A percentile compares a stretch with the other conserved stretches of the same genome.
phyloP scores from a whole-genome alignment of 53 echinoderm and acorn worm genomes.

The Echinometra lucunter region DNA sequence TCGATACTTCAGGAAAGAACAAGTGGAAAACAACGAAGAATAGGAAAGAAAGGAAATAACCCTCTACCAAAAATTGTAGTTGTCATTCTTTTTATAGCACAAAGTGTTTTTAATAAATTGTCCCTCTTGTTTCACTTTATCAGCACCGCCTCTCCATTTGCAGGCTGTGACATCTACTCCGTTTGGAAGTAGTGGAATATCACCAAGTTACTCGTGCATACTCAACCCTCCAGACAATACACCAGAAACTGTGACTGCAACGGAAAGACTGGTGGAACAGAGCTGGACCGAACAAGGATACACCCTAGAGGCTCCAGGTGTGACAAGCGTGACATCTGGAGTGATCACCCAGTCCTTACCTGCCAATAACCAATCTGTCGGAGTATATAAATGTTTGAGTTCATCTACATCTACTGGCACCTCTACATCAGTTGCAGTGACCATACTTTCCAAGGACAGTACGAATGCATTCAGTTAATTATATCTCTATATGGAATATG shows the following conservation, averaged over 20 bases:
- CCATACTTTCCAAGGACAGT: neutral
- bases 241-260: neutral
- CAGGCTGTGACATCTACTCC: neutral
- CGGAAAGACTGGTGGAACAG: neutral
- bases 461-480: neutral
- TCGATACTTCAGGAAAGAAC: no score
- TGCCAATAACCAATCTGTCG: neutral
- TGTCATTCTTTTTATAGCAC: neutral
- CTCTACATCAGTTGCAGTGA: constrained; percentile 18
- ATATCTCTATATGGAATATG: neutral
- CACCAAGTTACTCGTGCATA: neutral
- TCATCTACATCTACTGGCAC: neutral
- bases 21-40: no score
- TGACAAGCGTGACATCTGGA: neutral
- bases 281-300: neutral
- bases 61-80: no score
- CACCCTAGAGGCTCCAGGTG: neutral
- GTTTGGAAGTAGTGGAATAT: neutral
- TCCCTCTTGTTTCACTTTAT: neutral
- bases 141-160: neutral
- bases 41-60: no score
- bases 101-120: neutral
- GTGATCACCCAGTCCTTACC: neutral
- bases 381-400: constrained; percentile 8
- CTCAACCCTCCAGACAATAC: neutral